Evolutionary conservation across 2,888 invertebrate genomes (phyloP).

Genomic region (Napeogenes sylphis): DNA sequence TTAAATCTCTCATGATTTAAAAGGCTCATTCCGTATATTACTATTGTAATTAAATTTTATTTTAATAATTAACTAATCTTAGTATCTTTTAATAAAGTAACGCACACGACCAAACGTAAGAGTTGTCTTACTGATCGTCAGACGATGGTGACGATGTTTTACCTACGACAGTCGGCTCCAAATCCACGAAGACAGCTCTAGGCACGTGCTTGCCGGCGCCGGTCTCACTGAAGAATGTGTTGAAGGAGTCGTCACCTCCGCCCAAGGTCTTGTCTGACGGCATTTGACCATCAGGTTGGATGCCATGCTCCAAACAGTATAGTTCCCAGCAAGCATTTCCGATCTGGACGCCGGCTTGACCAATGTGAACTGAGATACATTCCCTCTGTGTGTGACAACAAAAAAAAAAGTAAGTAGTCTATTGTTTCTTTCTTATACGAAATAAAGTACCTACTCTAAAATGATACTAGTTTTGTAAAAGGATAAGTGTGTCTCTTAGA

Average conservation of each 20-base stretch:
- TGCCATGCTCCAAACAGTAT: conserved; percentile 89
- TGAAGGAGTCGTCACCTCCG: conserved; percentile 86
- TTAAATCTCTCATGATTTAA: no score
- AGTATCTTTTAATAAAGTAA: no score
- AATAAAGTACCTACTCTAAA: no score
- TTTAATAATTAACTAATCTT: no score
- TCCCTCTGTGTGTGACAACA: conserved; percentile 79
- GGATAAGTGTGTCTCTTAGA: not conserved
- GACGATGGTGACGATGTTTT: conserved; percentile 12
- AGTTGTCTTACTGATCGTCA: no score
- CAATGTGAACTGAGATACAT: conserved; percentile 91
- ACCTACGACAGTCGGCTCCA: conserved; percentile 96
- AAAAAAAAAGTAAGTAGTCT: not conserved
- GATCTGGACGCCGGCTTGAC: conserved; percentile 91
- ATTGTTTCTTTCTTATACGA: no score
- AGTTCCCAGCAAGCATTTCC: conserved; percentile 93
- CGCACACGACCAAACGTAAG: no score
- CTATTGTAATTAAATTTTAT: no score
- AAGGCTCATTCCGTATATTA: no score
- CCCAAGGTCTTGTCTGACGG: conserved; percentile 87
- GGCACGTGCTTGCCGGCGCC: conserved; percentile 91
- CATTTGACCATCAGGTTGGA: conserved; percentile 92
- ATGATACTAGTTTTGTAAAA: no score
- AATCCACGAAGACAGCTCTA: conserved; percentile 91
- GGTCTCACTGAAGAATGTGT: conserved; percentile 87